Evolutionary conservation across 2,888 invertebrate species (phyloP).

Genomic region (Acleris literana): DNA sequence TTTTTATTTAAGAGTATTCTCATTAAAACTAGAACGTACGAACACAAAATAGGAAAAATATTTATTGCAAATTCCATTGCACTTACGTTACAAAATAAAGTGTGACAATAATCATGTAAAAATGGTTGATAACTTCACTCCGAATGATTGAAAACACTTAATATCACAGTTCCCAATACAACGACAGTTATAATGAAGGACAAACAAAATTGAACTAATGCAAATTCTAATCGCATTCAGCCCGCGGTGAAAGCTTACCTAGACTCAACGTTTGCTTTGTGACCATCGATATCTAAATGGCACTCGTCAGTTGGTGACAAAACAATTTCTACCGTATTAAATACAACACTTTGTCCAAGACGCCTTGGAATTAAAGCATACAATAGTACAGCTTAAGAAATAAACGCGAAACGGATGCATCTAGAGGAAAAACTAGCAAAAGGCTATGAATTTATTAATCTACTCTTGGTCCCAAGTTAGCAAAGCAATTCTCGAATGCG

Average conservation of each 20-base stretch:
- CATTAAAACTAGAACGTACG: conserved; percentile 51
- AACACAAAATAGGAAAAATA: conserved; percentile 67
- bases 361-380: conserved; percentile 9
- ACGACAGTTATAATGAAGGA: conserved; percentile 55
- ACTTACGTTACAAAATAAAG: conserved; percentile 41
- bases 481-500: too few relatives aligned
- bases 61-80: conserved; percentile 59
- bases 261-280: conserved; percentile 66
- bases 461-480: too few relatives aligned
- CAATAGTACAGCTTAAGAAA: conserved; percentile 16
- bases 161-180: conserved; percentile 83
- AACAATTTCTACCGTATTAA: conserved; percentile 65
- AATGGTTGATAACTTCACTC: conserved; percentile 50
- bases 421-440: neutral
- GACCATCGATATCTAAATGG: conserved; percentile 80
- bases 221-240: conserved; percentile 52
- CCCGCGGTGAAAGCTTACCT: conserved; percentile 53
- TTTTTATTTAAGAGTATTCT: conserved; percentile 48
- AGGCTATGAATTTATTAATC: neutral
- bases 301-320: conserved; percentile 76
- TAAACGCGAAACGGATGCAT: neutral
- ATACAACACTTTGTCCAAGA: conserved; percentile 23
- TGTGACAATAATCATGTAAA: conserved; percentile 34
- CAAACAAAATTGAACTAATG: conserved; percentile 48
- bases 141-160: conserved; percentile 77